phyloP scores from a whole-genome alignment of 2,113 vertebrate species.

The Sylvietta virens region DNA sequence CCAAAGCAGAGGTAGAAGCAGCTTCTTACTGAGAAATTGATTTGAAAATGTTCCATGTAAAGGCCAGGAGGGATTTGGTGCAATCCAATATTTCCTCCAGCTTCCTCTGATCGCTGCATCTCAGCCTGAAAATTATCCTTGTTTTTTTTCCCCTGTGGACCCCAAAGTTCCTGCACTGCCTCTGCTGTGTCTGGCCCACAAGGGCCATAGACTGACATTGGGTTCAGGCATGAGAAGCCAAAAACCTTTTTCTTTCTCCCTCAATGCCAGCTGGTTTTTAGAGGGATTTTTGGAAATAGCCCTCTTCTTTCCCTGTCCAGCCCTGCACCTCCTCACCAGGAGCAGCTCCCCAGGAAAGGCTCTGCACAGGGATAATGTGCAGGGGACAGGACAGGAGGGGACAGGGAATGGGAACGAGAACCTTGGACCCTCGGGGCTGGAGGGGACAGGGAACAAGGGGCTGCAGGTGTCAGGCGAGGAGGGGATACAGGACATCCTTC shows the following conservation, averaged over 20 bases:
- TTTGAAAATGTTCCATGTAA: not conserved
- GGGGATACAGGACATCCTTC: fast-evolving
- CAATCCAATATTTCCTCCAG: not conserved
- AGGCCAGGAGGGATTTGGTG: not conserved
- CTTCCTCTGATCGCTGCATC: not conserved
- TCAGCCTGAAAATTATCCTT: not conserved
- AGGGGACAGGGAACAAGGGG: not conserved
- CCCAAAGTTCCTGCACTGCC: not conserved
- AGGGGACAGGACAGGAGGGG: not conserved
- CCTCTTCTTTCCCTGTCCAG: fast-evolving
- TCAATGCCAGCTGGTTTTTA: not conserved
- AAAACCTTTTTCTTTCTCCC: not conserved
- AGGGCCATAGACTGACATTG: not conserved
- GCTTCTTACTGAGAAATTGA: not conserved
- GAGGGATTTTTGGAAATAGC: not conserved
- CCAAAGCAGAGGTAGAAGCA: not conserved
- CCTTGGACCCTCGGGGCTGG: not conserved
- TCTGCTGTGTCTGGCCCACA: not conserved
- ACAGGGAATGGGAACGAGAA: not conserved
- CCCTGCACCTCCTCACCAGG: not conserved
- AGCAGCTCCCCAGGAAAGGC: not conserved
- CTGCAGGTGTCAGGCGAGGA: not conserved
- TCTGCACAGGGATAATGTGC: not conserved
- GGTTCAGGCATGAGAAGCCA: not conserved
- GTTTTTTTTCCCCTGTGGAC: not conserved